Evolutionary conservation across 2,888 invertebrate species (phyloP).

Genomic region (Oxycera nigricornis): DNA sequence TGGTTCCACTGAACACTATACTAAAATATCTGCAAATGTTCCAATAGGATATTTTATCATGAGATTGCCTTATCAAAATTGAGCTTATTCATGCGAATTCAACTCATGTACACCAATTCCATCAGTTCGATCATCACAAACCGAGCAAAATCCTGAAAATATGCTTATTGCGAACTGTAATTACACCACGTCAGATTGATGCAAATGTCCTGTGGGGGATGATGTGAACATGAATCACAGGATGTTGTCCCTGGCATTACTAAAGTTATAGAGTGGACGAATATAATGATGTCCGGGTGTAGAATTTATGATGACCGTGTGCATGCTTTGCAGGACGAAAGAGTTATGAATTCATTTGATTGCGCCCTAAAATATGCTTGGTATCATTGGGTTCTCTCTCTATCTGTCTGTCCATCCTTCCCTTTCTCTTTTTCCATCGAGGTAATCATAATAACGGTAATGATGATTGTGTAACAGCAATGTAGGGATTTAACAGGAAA

Average conservation of each 20-base stretch:
- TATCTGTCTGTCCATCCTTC: not conserved
- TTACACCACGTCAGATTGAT: not conserved
- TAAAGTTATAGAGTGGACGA: not conserved
- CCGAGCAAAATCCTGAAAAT: not conserved
- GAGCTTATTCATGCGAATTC: not conserved
- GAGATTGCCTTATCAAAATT: not conserved
- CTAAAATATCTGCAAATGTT: too few relatives aligned
- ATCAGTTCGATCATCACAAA: too few relatives aligned
- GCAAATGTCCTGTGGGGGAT: not conserved
- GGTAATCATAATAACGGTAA: constrained; percentile 3
- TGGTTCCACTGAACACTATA: too few relatives aligned
- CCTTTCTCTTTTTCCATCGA: not conserved
- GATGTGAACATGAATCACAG: not conserved
- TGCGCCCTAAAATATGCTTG: constrained; percentile 2
- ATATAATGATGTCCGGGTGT: not conserved
- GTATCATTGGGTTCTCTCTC: not conserved
- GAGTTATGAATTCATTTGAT: not conserved
- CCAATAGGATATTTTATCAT: not conserved
- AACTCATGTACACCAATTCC: not conserved
- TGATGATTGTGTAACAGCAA: not conserved
- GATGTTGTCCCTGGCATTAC: not conserved
- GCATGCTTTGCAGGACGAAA: not conserved
- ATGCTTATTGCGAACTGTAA: not conserved
- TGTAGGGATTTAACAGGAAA: constrained; percentile 2
- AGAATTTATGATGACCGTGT: not conserved